Evolutionary conservation across 2,797 vertebrate species (phyloP).

Genomic region (Galago senegalensis): DNA sequence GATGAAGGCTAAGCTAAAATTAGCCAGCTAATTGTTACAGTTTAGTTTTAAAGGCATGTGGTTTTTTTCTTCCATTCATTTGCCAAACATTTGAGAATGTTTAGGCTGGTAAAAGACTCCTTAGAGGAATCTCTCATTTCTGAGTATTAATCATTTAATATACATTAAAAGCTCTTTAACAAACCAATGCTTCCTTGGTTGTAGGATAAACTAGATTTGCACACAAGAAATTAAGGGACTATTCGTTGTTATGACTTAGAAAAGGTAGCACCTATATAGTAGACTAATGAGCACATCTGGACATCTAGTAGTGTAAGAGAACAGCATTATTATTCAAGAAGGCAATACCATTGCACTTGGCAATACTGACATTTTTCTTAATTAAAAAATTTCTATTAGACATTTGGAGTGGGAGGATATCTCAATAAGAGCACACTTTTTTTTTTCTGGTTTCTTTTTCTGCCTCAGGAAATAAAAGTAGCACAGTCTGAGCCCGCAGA

Average conservation of each 20-base stretch:
- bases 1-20: slow-evolving; percentile 82
- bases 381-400: slow-evolving; percentile 41
- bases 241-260: slow-evolving; percentile 72
- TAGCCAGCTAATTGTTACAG: slow-evolving; percentile 83
- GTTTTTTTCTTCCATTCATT: slow-evolving; percentile 80
- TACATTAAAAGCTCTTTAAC: slow-evolving; percentile 84
- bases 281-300: slow-evolving; percentile 76
- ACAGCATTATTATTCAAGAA: slow-evolving; percentile 87
- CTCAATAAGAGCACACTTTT: slow-evolving; percentile 77
- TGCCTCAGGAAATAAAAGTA: slow-evolving; percentile 73
- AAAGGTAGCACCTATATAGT: slow-evolving; percentile 85
- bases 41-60: slow-evolving; percentile 83
- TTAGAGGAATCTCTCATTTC: slow-evolving; percentile 72
- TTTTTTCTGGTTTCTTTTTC: slow-evolving; percentile 78
- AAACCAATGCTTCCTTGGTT: slow-evolving; percentile 79
- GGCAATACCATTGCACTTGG: slow-evolving; percentile 83
- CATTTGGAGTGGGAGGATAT: slow-evolving; percentile 53
- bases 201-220: slow-evolving; percentile 76
- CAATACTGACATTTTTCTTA: slow-evolving; percentile 74
- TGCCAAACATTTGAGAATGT: slow-evolving; percentile 80
- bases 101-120: slow-evolving; percentile 80
- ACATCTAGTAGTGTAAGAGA: slow-evolving; percentile 86
- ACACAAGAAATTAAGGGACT: slow-evolving; percentile 68
- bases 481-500: slow-evolving; percentile 82
- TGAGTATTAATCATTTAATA: slow-evolving; percentile 74